Evolutionary conservation across 2,797 vertebrate genomes (phyloP), one percentile per base, ranked within the genome.

Genomic region (Hydrophis major): DNA sequence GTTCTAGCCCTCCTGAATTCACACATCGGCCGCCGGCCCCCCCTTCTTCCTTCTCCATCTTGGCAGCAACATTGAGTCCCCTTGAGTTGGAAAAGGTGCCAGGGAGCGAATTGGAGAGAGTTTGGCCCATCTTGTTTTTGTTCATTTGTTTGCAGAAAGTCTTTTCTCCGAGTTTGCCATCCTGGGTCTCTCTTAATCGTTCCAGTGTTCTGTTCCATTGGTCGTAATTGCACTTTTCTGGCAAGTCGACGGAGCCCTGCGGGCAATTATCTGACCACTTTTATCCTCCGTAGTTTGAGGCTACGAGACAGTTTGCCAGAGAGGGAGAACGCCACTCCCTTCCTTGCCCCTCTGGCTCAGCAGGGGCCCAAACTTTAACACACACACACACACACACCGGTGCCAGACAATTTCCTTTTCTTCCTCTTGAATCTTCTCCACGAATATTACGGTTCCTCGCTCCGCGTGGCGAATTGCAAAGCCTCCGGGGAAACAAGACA

Each of bases 391-490:
- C 50, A 87, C 90, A 42, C 3, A 0, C 47, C 2, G 0, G 5
- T 42, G 86, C 69, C 91, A 90, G 89, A 0, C 83, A 6, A 42
- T 11, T 0, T 0, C 59, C 27, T 27, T n/a, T 18, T 25, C 4
- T 1, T 4, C 59, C 55, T 25, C 57, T 37, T 13, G 27, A 63
- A 86, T 57, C 56, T 47, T 87, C 25, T 0, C 1, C 42, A 28
- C 0, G 0, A 27, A 0, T 53, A 53, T 4, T 0, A 12, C 50
- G 56, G 56, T 90, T 4, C 61, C 28, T 66, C 63, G 4, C 93
- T 3, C 11, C 20, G 22, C 5, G 0, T 0, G 2, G 0, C 4
- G 61, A 6, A 0, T 0, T 60, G 91, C 14, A 0, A 91, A 42
- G 25, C 50, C 0, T 8, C 0, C 16, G 1, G 57, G 86, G 50